These are phyloP conservation scores for Dastarcus helophoroides DNA, from an alignment of 2,888 invertebrate genomes.

Conservation along the genomic window DNA sequence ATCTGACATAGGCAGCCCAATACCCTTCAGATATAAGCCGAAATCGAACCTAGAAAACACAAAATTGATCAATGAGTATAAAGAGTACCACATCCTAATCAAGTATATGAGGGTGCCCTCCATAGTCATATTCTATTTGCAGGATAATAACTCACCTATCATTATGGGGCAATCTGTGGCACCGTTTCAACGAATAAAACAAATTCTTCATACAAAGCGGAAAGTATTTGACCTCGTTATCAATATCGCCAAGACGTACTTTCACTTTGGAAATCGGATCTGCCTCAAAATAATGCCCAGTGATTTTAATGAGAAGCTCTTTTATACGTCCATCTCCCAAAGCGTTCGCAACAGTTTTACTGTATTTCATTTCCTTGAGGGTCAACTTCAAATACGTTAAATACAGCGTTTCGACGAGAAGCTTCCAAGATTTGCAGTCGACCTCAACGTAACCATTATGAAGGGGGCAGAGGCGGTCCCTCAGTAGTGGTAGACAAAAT, in stretches of 20 bases:
- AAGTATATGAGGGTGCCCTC: too few species aligned
- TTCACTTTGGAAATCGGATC: background rate
- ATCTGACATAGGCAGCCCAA: slow-evolving; percentile 54
- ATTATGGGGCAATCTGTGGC: slow-evolving; percentile 53
- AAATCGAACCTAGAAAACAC: slow-evolving; percentile 47
- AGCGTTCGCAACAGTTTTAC: slow-evolving; percentile 4
- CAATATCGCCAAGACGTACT: slow-evolving; percentile 31
- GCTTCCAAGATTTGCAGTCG: slow-evolving; percentile 7
- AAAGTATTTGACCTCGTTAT: slow-evolving; percentile 37
- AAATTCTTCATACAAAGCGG: slow-evolving; percentile 58
- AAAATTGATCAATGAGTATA: too few species aligned
- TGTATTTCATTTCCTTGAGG: slow-evolving; percentile 7
- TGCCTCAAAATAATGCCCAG: slow-evolving; percentile 1
- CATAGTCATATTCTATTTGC: background rate
- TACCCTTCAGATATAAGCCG: slow-evolving; percentile 59
- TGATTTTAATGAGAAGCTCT: slow-evolving; percentile 3
- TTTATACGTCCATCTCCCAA: slow-evolving; percentile 7
- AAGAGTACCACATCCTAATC: too few species aligned
- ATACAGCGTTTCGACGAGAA: slow-evolving; percentile 6
- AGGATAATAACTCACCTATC: slow-evolving; percentile 30
- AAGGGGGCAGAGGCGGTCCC: slow-evolving; percentile 5
- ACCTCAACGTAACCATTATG: slow-evolving; percentile 6
- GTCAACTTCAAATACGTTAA: slow-evolving; percentile 5
- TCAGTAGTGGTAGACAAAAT: slow-evolving; percentile 6
- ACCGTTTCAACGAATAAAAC: slow-evolving; percentile 40